These are phyloP conservation scores for Campoletis sonorensis DNA, from an alignment of 1,140 invertebrate species.

Conservation along the genomic window DNA sequence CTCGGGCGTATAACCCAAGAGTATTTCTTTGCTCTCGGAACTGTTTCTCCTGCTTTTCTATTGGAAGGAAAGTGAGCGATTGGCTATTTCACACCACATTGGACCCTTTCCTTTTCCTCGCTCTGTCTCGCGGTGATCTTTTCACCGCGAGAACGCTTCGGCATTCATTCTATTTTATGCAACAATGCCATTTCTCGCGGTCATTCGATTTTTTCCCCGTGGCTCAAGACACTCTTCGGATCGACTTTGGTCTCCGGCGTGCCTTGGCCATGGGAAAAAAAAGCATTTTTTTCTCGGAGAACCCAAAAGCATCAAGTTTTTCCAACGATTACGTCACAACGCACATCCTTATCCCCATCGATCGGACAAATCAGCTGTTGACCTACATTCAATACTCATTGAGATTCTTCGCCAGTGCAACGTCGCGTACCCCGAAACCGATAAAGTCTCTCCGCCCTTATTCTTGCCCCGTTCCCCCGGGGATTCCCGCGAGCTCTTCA, in stretches of 20 bases:
- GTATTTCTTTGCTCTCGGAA: slow-evolving; percentile 9
- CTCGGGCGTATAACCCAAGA: slow-evolving; percentile 6
- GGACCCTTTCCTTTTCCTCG: slow-evolving; percentile 46
- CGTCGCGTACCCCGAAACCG: slow-evolving; percentile 48
- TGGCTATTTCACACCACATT: slow-evolving; percentile 62
- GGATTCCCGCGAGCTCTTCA: slow-evolving; percentile 53
- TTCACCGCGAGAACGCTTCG: slow-evolving; percentile 16
- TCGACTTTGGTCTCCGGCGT: not conserved
- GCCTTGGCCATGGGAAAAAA: not conserved
- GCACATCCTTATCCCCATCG: slow-evolving; percentile 60
- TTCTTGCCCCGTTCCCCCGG: slow-evolving; percentile 34
- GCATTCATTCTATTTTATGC: slow-evolving; percentile 56
- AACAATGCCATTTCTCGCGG: slow-evolving; percentile 55
- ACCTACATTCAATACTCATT: slow-evolving; percentile 65
- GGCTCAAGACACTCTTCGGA: not conserved
- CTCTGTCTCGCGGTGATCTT: slow-evolving; percentile 8
- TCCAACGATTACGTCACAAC: slow-evolving; percentile 28
- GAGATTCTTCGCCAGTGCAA: slow-evolving; percentile 52
- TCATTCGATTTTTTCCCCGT: slow-evolving; percentile 51
- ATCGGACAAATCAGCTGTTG: slow-evolving; percentile 67
- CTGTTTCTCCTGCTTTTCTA: slow-evolving; percentile 23
- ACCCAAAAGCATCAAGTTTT: not conserved
- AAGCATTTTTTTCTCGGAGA: not conserved
- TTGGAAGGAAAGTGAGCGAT: slow-evolving; percentile 53
- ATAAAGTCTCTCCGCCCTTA: slow-evolving; percentile 55